These are phyloP conservation scores for Polymixis lichenea DNA, from an alignment of 2,888 invertebrate genomes.

Conservation along the genomic window DNA sequence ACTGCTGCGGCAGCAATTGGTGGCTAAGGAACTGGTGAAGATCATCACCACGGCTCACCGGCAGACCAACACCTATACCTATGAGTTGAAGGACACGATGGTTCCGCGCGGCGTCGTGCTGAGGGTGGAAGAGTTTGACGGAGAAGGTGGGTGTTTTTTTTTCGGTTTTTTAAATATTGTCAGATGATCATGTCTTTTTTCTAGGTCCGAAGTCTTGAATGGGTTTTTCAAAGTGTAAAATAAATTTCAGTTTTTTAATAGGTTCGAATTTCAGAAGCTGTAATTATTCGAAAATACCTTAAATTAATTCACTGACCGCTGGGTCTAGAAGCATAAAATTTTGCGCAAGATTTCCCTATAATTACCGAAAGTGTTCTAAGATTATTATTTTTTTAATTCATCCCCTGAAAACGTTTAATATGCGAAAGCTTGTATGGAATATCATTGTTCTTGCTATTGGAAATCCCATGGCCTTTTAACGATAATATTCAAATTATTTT, in stretches of 20 bases:
- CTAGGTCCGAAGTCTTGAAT: background rate
- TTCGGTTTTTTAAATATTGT: background rate
- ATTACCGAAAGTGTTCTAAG: too few species aligned
- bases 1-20: conserved; percentile 62
- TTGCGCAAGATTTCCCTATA: too few species aligned
- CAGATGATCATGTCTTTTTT: too few species aligned
- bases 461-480: background rate
- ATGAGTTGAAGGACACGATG: conserved; percentile 92
- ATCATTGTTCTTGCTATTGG: background rate
- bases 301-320: background rate
- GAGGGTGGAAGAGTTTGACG: conserved; percentile 72
- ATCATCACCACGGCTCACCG: conserved; percentile 93
- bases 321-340: background rate
- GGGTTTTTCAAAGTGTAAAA: background rate
- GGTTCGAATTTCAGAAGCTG: background rate
- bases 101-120: conserved; percentile 69
- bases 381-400: too few species aligned
- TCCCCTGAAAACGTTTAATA: background rate
- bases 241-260: background rate
- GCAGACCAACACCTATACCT: conserved; percentile 96
- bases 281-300: background rate
- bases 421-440: background rate
- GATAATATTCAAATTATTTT: background rate
- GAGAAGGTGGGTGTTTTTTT: conserved; percentile 60
- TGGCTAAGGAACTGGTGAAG: conserved; percentile 82